Conservation (phyloP, 2,888 invertebrate genomes). For the Hipparchia semele region DNA sequence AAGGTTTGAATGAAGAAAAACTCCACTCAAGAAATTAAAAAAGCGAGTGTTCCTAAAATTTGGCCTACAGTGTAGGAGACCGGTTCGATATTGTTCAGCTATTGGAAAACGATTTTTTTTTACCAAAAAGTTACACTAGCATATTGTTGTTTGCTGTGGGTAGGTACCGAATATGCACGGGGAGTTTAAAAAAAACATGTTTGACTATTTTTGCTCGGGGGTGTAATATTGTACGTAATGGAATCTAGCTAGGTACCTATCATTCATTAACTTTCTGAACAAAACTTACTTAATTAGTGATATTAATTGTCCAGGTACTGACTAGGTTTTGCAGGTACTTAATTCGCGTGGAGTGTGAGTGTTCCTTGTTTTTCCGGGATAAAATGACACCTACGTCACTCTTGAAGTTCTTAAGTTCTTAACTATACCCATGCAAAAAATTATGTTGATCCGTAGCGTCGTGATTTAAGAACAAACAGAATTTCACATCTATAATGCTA, state of each 20-base stretch:
- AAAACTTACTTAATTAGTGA: no score
- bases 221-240: background rate
- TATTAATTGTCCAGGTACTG: no score
- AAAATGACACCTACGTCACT: no score
- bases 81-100: constrained; percentile 30
- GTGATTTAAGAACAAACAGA: no score
- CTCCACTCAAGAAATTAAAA: background rate
- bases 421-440: no score
- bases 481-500: no score
- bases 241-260: background rate
- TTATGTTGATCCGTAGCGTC: no score
- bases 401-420: no score
- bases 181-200: constrained; percentile 3
- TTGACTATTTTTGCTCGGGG: background rate
- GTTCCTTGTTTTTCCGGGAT: no score
- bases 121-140: constrained; percentile 34
- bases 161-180: constrained; percentile 19
- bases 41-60: background rate
- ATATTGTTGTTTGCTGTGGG: constrained; percentile 24
- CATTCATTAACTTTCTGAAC: no score
- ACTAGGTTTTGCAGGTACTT: no score
- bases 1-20: background rate
- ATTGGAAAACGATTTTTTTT: constrained; percentile 37
- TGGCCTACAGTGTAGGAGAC: constrained; percentile 10
- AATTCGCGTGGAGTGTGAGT: no score